Base-by-base conservation (phyloP, 2,888 invertebrate species). In the Prosopocoilus inquinatus region DNA sequence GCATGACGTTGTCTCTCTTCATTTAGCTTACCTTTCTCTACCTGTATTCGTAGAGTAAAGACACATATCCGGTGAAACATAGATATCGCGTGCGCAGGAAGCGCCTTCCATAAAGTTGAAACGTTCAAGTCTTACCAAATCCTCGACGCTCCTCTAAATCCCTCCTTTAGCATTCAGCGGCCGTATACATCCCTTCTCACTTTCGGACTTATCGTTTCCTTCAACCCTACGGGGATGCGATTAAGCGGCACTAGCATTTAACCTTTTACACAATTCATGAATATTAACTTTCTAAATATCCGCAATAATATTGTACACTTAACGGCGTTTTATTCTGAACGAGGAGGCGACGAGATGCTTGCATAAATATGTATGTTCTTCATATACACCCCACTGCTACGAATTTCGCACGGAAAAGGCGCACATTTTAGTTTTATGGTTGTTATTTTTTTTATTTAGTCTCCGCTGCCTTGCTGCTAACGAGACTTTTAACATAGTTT, bases 131-230 rank as follows among this genome's bases (percentile, higher is more conserved):
- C 70, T 67, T 70, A 71, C 70, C 66, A 73, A 74, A 74, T 75
- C 74, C 73, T 69, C 67, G 67, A 66, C 67, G 68, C 65, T 70
- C 65, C 68, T 66, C 68, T 67, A 73, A 75, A 72, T 68, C 73
- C 72, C 67, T 70, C 66, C 69, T 75, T 67, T 73, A 73, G 71
- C 72, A 75, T 74, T 74, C 74, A 74, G 67, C 66, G 64, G 68
- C 68, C 72, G 72, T 72, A 67, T 67, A 65, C 68, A 64, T 62
- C 64, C 68, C 65, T 66, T 58, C 60, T 60, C 62, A 64, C 65
- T 61, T 65, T 63, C 58, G 57, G 59, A 62, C 58, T 64, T 63
- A 65, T 65, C 65, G 63, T 60, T 60, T 48, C 39, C 55, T 39
- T 20, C 53, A 16, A 41, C 47, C 53, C 33, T 36, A 32, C 50